Evolutionary conservation across 2,797 vertebrate species (phyloP).

Genomic region (Molossus alvarezi): DNA sequence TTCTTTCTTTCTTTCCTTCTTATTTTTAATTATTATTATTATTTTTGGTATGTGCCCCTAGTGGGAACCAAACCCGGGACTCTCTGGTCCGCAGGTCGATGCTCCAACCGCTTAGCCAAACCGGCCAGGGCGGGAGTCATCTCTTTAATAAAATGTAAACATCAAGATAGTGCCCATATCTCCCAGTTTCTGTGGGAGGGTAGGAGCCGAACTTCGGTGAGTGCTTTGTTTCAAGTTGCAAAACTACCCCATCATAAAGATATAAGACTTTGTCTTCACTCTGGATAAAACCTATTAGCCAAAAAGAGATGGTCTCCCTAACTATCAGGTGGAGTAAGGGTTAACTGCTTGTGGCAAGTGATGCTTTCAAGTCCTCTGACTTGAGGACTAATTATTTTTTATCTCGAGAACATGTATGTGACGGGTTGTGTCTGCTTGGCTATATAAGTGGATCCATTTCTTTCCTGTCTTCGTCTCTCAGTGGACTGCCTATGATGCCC

Average conservation of each 20-base stretch:
- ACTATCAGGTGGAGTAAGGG: neutral
- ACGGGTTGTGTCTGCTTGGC: neutral
- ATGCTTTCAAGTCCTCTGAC: neutral
- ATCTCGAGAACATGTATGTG: neutral
- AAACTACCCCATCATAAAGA: neutral
- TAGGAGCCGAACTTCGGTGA: neutral
- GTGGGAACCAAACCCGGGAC: too few species aligned
- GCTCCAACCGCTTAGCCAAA: too few species aligned
- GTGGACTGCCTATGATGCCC: too few species aligned
- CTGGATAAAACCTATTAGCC: neutral
- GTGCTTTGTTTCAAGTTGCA: neutral
- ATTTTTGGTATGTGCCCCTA: too few species aligned
- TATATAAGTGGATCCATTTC: neutral
- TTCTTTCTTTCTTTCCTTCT: neutral
- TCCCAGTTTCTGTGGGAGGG: neutral
- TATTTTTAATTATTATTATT: too few species aligned
- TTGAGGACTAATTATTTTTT: neutral
- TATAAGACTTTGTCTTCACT: neutral
- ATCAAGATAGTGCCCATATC: neutral
- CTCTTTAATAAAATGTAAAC: neutral
- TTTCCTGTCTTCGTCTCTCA: neutral
- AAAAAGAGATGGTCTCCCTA: neutral
- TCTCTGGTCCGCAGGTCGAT: too few species aligned
- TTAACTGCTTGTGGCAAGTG: neutral
- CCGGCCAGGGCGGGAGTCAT: neutral